A percentile compares a stretch with the other conserved stretches of the same genome.
These are phyloP conservation scores for Anagyrus pseudococci DNA, from an alignment of 2,888 invertebrate genomes.

Conservation along the genomic window DNA sequence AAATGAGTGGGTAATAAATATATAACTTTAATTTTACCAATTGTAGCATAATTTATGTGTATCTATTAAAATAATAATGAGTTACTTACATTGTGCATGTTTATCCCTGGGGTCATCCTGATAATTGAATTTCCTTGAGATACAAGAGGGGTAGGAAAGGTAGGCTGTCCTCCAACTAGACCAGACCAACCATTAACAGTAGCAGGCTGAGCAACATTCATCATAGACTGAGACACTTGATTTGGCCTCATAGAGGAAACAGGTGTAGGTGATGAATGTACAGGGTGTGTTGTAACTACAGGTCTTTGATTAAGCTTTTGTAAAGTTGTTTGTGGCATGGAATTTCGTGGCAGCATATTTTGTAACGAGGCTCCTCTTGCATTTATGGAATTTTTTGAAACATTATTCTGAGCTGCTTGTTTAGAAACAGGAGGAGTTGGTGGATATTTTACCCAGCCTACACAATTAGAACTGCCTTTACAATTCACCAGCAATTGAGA, in stretches of 20 bases:
- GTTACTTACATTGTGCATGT: constrained; percentile 60
- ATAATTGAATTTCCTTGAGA: constrained; percentile 56
- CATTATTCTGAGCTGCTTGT: constrained; percentile 55
- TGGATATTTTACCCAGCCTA: constrained; percentile 81
- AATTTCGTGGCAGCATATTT: constrained; percentile 42
- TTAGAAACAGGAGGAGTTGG: constrained; percentile 70
- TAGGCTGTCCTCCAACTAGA: constrained; percentile 61
- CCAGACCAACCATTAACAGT: constrained; percentile 62
- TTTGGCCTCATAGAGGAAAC: constrained; percentile 49
- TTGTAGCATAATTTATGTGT: background rate
- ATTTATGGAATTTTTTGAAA: constrained; percentile 53
- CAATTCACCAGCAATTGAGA: constrained; percentile 78
- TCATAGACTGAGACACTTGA: constrained; percentile 52
- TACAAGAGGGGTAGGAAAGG: constrained; percentile 56
- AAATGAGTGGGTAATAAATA: background rate
- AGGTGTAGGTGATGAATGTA: constrained; percentile 56
- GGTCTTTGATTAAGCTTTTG: constrained; percentile 53
- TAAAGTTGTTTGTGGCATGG: constrained; percentile 47
- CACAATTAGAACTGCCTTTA: constrained; percentile 62
- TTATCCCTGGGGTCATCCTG: constrained; percentile 55
- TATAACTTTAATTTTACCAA: background rate
- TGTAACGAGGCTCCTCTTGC: constrained; percentile 40
- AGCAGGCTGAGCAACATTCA: constrained; percentile 57
- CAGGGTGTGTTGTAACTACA: constrained; percentile 43
- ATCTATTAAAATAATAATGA: background rate